Evolutionary conservation across 2,797 vertebrate genomes (phyloP), one percentile per base, ranked within the genome.

Genomic region (Allobates femoralis): DNA sequence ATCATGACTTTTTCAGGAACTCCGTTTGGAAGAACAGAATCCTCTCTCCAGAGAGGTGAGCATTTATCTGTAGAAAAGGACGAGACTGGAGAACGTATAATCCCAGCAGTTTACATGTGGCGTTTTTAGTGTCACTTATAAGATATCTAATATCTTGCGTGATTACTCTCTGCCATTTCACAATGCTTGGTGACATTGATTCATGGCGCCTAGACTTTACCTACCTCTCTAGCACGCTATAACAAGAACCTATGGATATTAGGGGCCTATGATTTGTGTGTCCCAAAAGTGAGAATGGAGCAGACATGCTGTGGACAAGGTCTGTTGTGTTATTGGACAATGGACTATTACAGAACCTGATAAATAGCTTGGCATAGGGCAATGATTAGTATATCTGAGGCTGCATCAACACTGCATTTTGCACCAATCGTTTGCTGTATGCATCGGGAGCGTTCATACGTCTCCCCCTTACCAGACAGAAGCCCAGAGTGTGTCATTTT

Each of bases 1-100:
- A 64, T 51, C 26, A 28, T 11, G 60, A 74, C 69, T 74, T 26
- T 37, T 58, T 77, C n/a, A 3, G 56, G 23, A 46, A n/a, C 30
- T 62, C 58, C 58, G 30, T 30, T 18, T 41, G 62, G 34, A 60
- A 60, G 58, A 79, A 28, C 32, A 79, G 15, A 79, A 60, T 19
- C 50, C 69, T 74, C n/a, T n/a, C n/a, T n/a, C n/a, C 3, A 46
- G 67, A 74, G 69, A 78, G 26, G 76, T 62, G 41, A 50, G 60
- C 58, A 79, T 19, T 37, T 41, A 50, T 28, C 4, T 41, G 66
- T 46, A 80, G 79, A 46, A 80, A 80, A 66, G 79, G 37, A 80
- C 34, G 30, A 46, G 58, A 15, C 5, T 60, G 14, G 41, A n/a
- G 58, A 7, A 46, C 0, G 6, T 37, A 26, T 5, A 5, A n/a